phyloP scores from a whole-genome alignment of 2,888 invertebrate genomes.

The Griposia aprilina region DNA sequence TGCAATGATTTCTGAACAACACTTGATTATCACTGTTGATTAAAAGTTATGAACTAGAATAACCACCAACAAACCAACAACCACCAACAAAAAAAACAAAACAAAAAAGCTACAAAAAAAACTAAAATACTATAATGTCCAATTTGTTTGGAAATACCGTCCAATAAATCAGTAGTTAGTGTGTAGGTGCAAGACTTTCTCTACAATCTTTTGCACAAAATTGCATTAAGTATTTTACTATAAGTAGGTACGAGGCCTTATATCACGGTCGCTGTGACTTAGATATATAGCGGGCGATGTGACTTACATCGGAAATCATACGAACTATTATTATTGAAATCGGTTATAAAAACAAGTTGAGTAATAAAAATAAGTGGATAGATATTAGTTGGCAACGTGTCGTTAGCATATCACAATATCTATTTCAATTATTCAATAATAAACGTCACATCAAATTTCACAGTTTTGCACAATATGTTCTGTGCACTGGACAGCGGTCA shows the following conservation, averaged over 20 bases:
- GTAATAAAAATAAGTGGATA: neutral
- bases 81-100: too few species aligned
- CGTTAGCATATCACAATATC: conserved; percentile 41
- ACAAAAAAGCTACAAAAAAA: too few species aligned
- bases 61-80: too few species aligned
- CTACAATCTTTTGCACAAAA: neutral
- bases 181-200: neutral
- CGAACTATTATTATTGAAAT: neutral
- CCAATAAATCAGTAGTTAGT: too few species aligned
- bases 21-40: conserved; percentile 7
- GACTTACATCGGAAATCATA: too few species aligned
- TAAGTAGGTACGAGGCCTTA: too few species aligned
- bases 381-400: conserved; percentile 7
- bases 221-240: too few species aligned
- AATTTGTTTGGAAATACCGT: neutral
- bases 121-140: neutral
- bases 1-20: neutral
- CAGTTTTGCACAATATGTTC: conserved; percentile 69
- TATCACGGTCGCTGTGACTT: too few species aligned
- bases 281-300: too few species aligned
- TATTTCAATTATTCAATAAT: conserved; percentile 68
- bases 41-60: neutral
- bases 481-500: conserved; percentile 84
- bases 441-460: conserved; percentile 84
- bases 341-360: neutral